Conservation (phyloP, 1,140 invertebrate species). For the Dendrolimus punctatus region DNA sequence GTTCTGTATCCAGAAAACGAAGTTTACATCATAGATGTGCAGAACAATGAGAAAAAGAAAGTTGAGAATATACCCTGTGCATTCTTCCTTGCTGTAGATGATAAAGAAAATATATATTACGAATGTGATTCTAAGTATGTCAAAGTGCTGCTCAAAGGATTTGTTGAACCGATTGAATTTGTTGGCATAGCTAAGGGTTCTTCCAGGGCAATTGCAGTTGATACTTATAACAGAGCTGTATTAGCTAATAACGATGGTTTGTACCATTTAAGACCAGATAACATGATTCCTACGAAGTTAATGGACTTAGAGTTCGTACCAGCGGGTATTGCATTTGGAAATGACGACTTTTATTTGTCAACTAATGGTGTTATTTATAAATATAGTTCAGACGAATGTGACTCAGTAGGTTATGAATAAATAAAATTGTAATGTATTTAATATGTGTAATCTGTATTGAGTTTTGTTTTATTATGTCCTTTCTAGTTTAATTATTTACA, state of each 20-base stretch:
- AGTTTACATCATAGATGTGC: conserved; percentile 39
- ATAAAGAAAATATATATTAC: conserved; percentile 49
- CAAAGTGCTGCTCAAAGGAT: conserved; percentile 52
- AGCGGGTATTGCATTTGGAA: conserved; percentile 41
- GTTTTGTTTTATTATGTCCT: too few species aligned
- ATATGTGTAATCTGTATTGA: too few species aligned
- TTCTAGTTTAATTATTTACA: too few species aligned
- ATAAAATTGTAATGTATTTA: too few species aligned
- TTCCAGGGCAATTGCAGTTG: conserved; percentile 42
- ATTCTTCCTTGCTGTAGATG: conserved; percentile 49
- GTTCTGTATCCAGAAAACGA: conserved; percentile 51
- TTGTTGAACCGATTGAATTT: conserved; percentile 56
- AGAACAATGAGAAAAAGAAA: conserved; percentile 44
- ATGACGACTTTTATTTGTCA: conserved; percentile 37
- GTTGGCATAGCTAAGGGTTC: conserved; percentile 53
- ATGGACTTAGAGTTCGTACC: conserved; percentile 56
- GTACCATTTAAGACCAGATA: conserved; percentile 46
- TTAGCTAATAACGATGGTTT: conserved; percentile 58
- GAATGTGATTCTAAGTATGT: conserved; percentile 63
- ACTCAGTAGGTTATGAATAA: conserved; percentile 2
- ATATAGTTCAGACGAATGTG: conserved; percentile 30
- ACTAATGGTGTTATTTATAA: conserved; percentile 49
- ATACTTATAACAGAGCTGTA: conserved; percentile 34
- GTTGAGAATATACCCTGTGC: conserved; percentile 50
- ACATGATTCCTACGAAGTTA: conserved; percentile 48